These are phyloP conservation scores for Mastomys coucha DNA, from an alignment of 2,113 vertebrate genomes.

Conservation along the genomic window DNA sequence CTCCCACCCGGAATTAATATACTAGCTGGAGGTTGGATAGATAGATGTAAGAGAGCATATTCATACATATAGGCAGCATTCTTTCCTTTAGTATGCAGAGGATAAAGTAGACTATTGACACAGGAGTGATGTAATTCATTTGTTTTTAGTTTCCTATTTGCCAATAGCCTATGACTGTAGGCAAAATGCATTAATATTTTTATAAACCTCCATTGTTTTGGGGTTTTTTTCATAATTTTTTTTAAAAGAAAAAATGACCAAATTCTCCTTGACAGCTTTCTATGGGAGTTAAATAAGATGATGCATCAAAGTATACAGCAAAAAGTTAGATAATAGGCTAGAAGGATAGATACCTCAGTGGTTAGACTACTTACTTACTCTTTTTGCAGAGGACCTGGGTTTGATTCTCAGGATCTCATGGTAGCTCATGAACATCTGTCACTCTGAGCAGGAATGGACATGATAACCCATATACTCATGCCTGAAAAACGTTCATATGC, in stretches of 20 bases:
- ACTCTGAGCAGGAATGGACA: background rate
- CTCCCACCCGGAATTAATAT: background rate
- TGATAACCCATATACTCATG: background rate
- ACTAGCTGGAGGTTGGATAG: background rate
- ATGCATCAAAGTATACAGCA: background rate
- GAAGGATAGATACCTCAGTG: background rate
- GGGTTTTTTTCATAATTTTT: background rate
- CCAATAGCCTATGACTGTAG: background rate
- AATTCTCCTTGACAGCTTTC: background rate
- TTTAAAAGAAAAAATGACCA: background rate
- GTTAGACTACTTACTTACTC: background rate
- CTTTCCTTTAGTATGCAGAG: background rate
- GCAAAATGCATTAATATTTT: slow-evolving; percentile 8
- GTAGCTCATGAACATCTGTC: background rate
- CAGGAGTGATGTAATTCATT: background rate
- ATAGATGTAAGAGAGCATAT: background rate
- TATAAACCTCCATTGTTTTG: background rate
- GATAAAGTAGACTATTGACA: background rate
- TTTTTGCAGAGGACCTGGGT: background rate
- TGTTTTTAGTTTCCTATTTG: background rate
- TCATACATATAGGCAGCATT: background rate
- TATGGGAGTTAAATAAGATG: background rate
- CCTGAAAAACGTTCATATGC: background rate
- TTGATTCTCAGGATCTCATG: background rate
- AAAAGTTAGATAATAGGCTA: background rate